Evolutionary conservation across 2,797 vertebrate species (phyloP), one percentile per base, ranked within the genome.

Genomic region (Cyprinodon diabolis): DNA sequence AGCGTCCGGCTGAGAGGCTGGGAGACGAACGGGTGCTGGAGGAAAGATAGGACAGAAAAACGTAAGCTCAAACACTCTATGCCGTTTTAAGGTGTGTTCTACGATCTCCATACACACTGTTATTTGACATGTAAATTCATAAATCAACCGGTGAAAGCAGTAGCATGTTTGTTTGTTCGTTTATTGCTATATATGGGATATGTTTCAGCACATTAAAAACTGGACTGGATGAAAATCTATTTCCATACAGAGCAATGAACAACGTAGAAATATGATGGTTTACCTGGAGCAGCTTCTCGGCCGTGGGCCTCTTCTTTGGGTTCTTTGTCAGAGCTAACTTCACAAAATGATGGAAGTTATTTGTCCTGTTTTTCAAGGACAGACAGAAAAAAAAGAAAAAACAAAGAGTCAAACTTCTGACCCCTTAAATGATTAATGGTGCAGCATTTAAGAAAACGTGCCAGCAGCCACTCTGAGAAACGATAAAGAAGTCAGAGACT

Each of bases 301-400:
- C 97, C 37, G 95, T 98, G 45, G 97, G 97, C 82, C 98, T 96
- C 93, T 96, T 99, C 90, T 99, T 99, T 57, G 98, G 94, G 89
- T 97, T 99, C 95, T 99, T 99, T 70, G 96, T 99, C 89, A 99
- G 95, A 51, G 97, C 95, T 87, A 98, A 94, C 95, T 99, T 99
- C 90, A 98, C 96, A 95, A 99, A 99, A 89, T 99, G 97, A 93
- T 99, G 97, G 84, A 99, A 99, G 89, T 96, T 99, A 92, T 96
- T 98, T 63, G 97, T 98, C 98, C 98, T 99, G 90, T 68, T 65
- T 3, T 1, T 57, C 25, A 60, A 72, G 0, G 12, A 69, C 17
- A 69, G 10, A 76, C 15, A 80, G 11, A 62, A 66, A 77, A 15
- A 78, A 1, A 57, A 51, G 49, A 62, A 35, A 13, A 19, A 30